Base-by-base conservation (phyloP, 1,140 invertebrate genomes). In the Atta cephalotes region DNA sequence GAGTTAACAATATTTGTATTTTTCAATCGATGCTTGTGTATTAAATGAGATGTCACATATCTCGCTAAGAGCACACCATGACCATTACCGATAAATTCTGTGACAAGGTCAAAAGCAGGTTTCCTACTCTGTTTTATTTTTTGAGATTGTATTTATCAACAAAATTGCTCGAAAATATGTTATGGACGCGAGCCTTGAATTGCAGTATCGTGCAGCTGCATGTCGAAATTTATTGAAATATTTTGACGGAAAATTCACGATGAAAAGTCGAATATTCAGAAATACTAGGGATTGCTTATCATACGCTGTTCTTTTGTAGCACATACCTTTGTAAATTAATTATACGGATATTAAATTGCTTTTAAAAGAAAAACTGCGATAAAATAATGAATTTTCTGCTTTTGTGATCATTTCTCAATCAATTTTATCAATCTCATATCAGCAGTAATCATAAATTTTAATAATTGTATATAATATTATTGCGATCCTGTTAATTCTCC, bases 231-330 rank as follows among this genome's bases (percentile, higher is more conserved):
- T 80, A 80, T 80, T 53, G 62, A 21, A 86, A 53, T 79, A 81
- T 79, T 51, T 80, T 28, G 14, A 63, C 35, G 28, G 25, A 35
- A 80, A 76, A 85, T 87, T 74, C 25, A 53, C 16, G 78, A 76
- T 72, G 77, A 85, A 90, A 90, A 90, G 76, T 85, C 62, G 14
- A 35, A n/a, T 49, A 51, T 53, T 31, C n/a, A 31, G n/a, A 53
- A 65, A 80, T 80, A 31, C 49, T 21, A 18, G 2, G 5, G 12
- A n/a, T 51, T 35, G n/a, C 45, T 79, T 68, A 80, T 79, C 45
- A 68, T 35, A 6, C 45, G 25, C 3, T 66, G 28, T 49, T 66
- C n/a, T 79, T 66, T 51, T 63, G 9, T 14, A 76, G 14, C 28
- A 51, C 14, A 12, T 79, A n/a, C 16, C 28, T 51, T 79, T 6